These are phyloP conservation scores for Periphyllus acericola DNA, from an alignment of 2,888 invertebrate genomes.

Conservation along the genomic window DNA sequence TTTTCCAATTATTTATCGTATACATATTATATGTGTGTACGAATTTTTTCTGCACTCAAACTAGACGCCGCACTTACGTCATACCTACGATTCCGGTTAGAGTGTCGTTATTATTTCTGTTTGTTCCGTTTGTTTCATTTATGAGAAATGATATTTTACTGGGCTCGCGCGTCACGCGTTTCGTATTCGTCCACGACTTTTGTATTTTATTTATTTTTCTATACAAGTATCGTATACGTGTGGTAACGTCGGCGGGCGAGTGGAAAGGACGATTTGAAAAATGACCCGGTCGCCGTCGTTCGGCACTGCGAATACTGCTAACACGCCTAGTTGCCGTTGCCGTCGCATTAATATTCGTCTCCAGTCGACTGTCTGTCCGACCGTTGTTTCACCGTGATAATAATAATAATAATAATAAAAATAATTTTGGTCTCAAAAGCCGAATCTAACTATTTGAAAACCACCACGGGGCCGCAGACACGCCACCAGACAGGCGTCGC, in stretches of 20 bases:
- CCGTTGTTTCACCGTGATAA: neutral
- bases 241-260: neutral
- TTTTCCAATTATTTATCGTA: too few relatives aligned
- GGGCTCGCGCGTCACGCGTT: neutral
- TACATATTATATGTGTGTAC: neutral
- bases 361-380: slow-evolving; percentile 14
- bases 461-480: too few relatives aligned
- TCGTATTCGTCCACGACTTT: neutral
- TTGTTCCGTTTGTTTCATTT: slow-evolving; percentile 3
- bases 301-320: neutral
- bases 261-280: slow-evolving; percentile 34
- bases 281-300: slow-evolving; percentile 16
- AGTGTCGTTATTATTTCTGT: neutral
- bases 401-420: slow-evolving; percentile 28
- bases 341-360: slow-evolving; percentile 48
- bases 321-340: neutral
- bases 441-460: slow-evolving; percentile 9
- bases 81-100: neutral
- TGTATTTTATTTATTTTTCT: neutral
- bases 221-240: neutral
- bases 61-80: neutral
- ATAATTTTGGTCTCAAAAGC: slow-evolving; percentile 9
- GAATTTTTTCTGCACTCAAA: neutral
- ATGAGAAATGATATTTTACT: slow-evolving; percentile 31
- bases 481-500: too few relatives aligned